Evolutionary conservation across 2,113 vertebrate species (phyloP), one percentile per base, ranked within the genome.

Genomic region (Microtus pennsylvanicus): DNA sequence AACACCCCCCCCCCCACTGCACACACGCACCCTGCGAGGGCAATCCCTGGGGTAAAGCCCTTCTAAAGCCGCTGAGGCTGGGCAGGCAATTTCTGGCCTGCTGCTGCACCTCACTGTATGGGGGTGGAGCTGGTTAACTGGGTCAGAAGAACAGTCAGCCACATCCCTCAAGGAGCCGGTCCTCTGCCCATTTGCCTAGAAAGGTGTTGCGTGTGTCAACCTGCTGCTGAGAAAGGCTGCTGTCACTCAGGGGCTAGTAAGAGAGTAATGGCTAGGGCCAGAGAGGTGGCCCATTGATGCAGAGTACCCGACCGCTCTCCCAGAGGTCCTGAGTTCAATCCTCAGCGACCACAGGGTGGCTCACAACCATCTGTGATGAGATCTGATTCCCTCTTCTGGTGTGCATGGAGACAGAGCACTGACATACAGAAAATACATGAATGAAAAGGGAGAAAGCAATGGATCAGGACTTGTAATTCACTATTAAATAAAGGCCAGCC

Each of bases 1-100:
- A 94, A 96, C 77, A 95, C 58, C 86, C 93, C 30, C 94, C 52
- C 94, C 52, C 81, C 33, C 87, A 55, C 26, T n/a, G 30, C 72
- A 87, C 0, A 13, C 83, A 78, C 0, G 2, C 63, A 89, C 85
- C 88, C 78, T 92, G 50, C 35, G 85, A 45, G 94, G 67, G 42
- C 61, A 74, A 81, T 95, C 88, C 93, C 65, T 28, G 1, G 94
- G 72, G 91, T 67, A 52, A 42, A 42, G 80, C 30, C 38, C 90
- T 93, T 93, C 58, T 86, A 87, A 89, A 81, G 90, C 50, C 8
- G 42, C 65, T 50, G 55, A 63, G 76, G 78, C 85, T 74, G 35
- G 77, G 52, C 80, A 86, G 93, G 65, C 94, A 87, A 87, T 52
- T 82, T 92, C 61, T 94, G 86, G 70, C 52, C 50, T 72, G 69